Percentiles rank a stretch among this genome's conserved stretches.
phyloP scores from a whole-genome alignment of 2,797 vertebrate species.

The Neoniphon sammara region DNA sequence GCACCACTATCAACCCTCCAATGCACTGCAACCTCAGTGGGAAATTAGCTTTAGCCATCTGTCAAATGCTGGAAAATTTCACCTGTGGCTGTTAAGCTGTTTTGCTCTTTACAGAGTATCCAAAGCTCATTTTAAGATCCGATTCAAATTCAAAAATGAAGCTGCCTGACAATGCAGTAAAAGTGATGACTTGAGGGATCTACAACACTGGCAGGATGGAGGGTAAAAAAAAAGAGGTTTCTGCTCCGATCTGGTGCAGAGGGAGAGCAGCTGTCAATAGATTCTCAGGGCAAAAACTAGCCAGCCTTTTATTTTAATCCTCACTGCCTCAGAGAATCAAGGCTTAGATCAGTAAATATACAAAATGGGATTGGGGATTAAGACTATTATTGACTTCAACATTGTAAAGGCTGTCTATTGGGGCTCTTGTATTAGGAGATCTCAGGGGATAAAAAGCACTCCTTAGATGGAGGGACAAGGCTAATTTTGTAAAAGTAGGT shows the following conservation, averaged over 20 bases:
- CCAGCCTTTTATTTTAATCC: conserved; percentile 40
- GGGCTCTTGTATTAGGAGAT: conserved; percentile 28
- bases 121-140: too few species aligned
- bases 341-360: conserved; percentile 24
- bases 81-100: neutral
- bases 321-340: conserved; percentile 30
- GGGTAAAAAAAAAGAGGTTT: neutral
- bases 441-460: conserved; percentile 27
- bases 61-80: neutral
- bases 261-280: conserved; percentile 31
- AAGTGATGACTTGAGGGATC: neutral
- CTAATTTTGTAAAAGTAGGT: conserved; percentile 74
- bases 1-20: neutral
- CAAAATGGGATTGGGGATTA: conserved; percentile 20
- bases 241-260: conserved; percentile 8
- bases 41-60: neutral
- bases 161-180: too few species aligned
- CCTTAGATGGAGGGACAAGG: conserved; percentile 35
- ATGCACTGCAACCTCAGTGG: neutral
- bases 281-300: conserved; percentile 20
- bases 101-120: too few species aligned
- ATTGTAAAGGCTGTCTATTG: neutral
- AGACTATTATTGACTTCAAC: conserved; percentile 27
- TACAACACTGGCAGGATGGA: neutral
- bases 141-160: too few species aligned